A percentile compares a stretch with the other conserved stretches of the same genome.
phyloP scores from a whole-genome alignment of 2,888 invertebrate genomes.

The Drosophila stalkeri region DNA sequence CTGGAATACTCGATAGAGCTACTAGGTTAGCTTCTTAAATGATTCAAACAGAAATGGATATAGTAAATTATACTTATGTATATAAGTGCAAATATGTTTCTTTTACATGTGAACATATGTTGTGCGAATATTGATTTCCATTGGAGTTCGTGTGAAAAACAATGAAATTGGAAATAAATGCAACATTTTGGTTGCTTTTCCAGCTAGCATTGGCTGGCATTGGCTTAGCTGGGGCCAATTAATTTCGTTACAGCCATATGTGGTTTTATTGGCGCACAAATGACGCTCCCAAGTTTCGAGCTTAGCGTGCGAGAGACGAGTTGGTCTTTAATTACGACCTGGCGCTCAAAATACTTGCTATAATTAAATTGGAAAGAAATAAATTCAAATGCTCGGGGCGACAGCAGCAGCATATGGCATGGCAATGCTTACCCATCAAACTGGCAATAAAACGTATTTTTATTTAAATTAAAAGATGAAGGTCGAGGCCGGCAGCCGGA shows the following conservation, averaged over 20 bases:
- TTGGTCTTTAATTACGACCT: not conserved
- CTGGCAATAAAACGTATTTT: conserved; percentile 62
- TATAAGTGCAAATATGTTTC: not conserved
- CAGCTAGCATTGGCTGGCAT: conserved; percentile 15
- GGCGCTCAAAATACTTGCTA: conserved; percentile 16
- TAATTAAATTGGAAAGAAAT: conserved; percentile 55
- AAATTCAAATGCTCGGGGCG: conserved; percentile 27
- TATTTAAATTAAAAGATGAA: conserved; percentile 65
- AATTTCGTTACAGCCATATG: conserved; percentile 11
- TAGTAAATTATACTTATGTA: not conserved
- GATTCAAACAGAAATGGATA: too few relatives aligned
- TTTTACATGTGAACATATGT: not conserved
- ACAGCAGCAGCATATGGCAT: conserved; percentile 6
- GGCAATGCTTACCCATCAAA: conserved; percentile 7
- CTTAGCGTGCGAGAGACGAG: conserved; percentile 10
- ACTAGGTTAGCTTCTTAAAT: too few relatives aligned
- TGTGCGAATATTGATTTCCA: conserved; percentile 7
- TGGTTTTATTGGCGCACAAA: conserved; percentile 28
- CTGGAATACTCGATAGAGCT: too few relatives aligned
- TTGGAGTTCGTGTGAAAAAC: conserved; percentile 25
- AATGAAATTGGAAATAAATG: conserved; percentile 18
- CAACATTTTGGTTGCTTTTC: conserved; percentile 1
- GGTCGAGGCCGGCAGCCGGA: conserved; percentile 52
- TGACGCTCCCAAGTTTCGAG: conserved; percentile 17
- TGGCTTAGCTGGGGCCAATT: conserved; percentile 18